These are phyloP conservation scores for Haemorhous mexicanus DNA, from an alignment of 2,113 vertebrate species.

Conservation along the genomic window DNA sequence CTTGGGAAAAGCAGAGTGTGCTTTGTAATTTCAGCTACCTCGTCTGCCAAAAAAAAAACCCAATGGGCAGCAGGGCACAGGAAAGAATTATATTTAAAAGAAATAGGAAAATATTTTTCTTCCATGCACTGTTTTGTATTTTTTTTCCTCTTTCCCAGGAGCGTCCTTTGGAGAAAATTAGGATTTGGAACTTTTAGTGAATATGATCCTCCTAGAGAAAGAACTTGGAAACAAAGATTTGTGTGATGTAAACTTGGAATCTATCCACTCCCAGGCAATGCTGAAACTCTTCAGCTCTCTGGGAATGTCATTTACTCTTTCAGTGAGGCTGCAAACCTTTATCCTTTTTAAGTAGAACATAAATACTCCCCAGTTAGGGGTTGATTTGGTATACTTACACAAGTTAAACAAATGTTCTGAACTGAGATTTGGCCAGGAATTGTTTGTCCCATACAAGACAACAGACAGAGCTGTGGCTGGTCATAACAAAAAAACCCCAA, in stretches of 20 bases:
- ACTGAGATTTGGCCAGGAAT: not conserved
- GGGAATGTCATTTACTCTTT: not conserved
- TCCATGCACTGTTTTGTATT: not conserved
- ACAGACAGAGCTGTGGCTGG: not conserved
- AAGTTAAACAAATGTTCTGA: not conserved
- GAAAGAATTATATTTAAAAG: not conserved
- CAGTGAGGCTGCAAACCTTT: not conserved
- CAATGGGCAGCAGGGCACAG: not conserved
- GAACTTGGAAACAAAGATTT: not conserved
- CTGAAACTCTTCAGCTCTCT: not conserved
- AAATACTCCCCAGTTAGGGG: not conserved
- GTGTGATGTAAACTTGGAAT: not conserved
- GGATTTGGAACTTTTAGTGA: not conserved
- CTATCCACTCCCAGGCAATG: not conserved
- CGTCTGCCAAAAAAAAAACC: not conserved
- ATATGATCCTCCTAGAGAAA: not conserved
- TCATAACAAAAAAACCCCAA: not conserved
- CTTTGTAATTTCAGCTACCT: slow-evolving; percentile 58
- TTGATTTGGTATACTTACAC: not conserved
- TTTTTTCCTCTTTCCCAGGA: not conserved
- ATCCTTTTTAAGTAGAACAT: not conserved
- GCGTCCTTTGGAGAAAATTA: not conserved
- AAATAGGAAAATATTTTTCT: not conserved
- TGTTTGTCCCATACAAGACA: not conserved
- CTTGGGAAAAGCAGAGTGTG: not conserved